A percentile compares a stretch with the other conserved stretches of the same genome.
Evolutionary conservation across 2,888 invertebrate species (phyloP).

Genomic region (Ophraella communa): DNA sequence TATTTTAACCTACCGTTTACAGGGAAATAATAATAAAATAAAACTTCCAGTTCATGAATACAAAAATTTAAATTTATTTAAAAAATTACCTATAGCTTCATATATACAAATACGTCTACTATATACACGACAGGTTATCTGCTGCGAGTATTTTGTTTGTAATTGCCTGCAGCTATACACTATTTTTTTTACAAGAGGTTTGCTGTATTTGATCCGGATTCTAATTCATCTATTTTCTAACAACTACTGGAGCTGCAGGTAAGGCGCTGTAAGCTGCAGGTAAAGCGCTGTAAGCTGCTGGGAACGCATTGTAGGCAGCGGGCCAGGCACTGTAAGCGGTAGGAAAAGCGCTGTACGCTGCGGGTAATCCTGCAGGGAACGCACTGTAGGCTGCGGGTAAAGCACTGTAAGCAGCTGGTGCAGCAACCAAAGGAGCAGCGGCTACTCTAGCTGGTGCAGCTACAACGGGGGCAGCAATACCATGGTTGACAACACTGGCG

Average conservation of each 20-base stretch:
- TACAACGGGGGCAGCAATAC: slow-evolving; percentile 71
- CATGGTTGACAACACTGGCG: slow-evolving; percentile 77
- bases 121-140: slow-evolving; percentile 25
- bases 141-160: no score
- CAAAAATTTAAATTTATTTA: slow-evolving; percentile 19
- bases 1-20: no score
- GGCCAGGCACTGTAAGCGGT: slow-evolving; percentile 16
- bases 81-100: slow-evolving; percentile 23
- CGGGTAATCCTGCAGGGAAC: slow-evolving; percentile 19
- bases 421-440: slow-evolving; percentile 16
- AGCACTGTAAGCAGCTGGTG: slow-evolving; percentile 13
- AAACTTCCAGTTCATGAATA: background rate
- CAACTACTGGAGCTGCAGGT: slow-evolving; percentile 18
- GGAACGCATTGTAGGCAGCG: slow-evolving; percentile 11
- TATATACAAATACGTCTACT: slow-evolving; percentile 13
- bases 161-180: background rate
- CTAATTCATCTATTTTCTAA: slow-evolving; percentile 2
- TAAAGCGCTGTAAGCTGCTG: slow-evolving; percentile 17
- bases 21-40: no score
- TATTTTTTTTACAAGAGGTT: background rate
- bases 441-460: slow-evolving; percentile 35
- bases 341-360: slow-evolving; percentile 14
- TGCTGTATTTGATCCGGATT: slow-evolving; percentile 1
- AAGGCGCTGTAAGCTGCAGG: slow-evolving; percentile 17
- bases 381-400: slow-evolving; percentile 18